Base-by-base conservation (phyloP, 1,140 invertebrate genomes). In the Rhyacophila brunnea region DNA sequence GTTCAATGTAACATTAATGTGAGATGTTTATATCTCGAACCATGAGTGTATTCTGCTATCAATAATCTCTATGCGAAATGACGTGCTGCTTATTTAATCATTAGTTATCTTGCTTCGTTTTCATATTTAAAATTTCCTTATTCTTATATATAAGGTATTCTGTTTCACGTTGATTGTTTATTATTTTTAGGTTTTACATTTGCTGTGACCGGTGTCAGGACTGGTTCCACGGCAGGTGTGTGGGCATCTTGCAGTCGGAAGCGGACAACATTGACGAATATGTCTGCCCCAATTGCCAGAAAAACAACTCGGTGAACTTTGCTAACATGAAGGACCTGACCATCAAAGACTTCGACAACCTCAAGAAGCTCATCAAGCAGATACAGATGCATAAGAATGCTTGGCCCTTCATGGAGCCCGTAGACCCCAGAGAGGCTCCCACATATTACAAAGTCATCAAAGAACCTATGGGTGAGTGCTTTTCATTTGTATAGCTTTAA, bases 141-240 rank as follows among this genome's bases (percentile, higher is more conserved):
- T n/a, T n/a, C n/a, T n/a, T n/a, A n/a, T n/a, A n/a, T n/a, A n/a
- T n/a, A n/a, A n/a, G n/a, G n/a, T n/a, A n/a, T n/a, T n/a, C n/a
- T n/a, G n/a, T n/a, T n/a, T n/a, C n/a, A n/a, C n/a, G n/a, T 28
- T 9, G 38, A 40, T 1, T 40, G 28, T 48, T 10, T 18, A 44
- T 56, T 60, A 14, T 65, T 69, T 76, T 18, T 65, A 91, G 90
- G 69, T 93, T 96, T 84, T 96, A 95, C 72, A 98, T 99, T 68
- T 96, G 94, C 68, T 99, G 97, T 77, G 96, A 99, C 74, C 86
- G 89, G 47, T 99, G 97, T 78, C 93, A 98, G 74, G 95, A 98
- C 75, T 99, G 97, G 97, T 99, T 98, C 78, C 97, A 99, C 74
- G 96, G 96, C 3, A 82, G 92, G 48, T 99, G 97, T 75, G 95